These are phyloP conservation scores for Microctonus brassicae DNA, from an alignment of 2,888 invertebrate species.

Conservation along the genomic window DNA sequence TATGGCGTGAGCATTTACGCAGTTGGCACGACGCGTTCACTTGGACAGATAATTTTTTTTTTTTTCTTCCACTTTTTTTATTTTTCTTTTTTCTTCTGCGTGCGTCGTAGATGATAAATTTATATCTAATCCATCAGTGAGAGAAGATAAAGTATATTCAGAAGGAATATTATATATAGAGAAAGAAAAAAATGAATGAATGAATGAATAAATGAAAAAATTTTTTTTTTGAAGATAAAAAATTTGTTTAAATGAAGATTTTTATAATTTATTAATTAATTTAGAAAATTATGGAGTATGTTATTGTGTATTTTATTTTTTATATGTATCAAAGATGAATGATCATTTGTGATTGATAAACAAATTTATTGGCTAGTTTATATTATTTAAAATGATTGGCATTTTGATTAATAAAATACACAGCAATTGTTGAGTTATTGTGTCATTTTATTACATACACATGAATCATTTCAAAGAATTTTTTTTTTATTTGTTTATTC, in stretches of 20 bases:
- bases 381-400: slow-evolving; percentile 34
- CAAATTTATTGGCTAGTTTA: slow-evolving; percentile 56
- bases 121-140: not conserved
- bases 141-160: no score
- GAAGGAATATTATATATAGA: no score
- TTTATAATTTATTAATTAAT: no score
- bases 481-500: not conserved
- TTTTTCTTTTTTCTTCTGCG: not conserved
- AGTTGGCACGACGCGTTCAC: slow-evolving; percentile 4
- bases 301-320: not conserved
- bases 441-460: not conserved
- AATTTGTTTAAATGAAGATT: no score
- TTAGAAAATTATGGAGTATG: no score
- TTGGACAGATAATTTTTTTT: not conserved
- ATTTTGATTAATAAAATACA: slow-evolving; percentile 35
- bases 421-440: not conserved
- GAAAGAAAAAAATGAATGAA: no score
- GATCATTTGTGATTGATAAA: slow-evolving; percentile 52
- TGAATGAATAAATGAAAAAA: no score
- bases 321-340: no score
- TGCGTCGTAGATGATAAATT: not conserved
- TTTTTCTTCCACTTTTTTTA: not conserved
- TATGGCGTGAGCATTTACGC: slow-evolving; percentile 9
- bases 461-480: not conserved
- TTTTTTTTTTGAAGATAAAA: no score